Conservation (phyloP, 2,113 vertebrate genomes). For the Bucco capensis region DNA sequence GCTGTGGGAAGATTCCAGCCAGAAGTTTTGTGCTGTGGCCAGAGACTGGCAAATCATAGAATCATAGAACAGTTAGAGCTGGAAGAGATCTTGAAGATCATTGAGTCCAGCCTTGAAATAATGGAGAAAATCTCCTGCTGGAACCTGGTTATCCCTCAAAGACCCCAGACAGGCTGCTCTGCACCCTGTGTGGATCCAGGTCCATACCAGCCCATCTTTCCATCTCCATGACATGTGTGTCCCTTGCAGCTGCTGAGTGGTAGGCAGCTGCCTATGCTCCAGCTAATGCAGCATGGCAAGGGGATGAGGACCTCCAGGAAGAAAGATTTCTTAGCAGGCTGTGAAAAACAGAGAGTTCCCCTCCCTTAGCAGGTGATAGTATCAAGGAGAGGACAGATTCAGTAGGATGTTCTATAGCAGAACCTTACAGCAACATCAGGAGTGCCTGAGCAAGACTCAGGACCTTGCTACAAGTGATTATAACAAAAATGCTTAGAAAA, state of each 20-base stretch:
- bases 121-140: neutral
- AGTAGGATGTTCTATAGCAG: neutral
- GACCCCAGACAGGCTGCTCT: neutral
- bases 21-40: neutral
- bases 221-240: fast-evolving
- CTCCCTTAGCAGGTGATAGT: neutral
- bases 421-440: neutral
- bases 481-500: neutral
- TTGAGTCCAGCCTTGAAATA: no score
- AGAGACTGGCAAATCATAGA: neutral
- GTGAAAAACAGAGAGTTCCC: neutral
- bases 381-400: neutral
- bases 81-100: no score
- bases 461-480: neutral
- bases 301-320: neutral
- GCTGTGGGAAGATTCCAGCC: neutral
- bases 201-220: neutral
- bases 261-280: neutral
- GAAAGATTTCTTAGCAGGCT: neutral
- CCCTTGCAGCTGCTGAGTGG: neutral
- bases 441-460: neutral
- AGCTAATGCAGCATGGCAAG: neutral
- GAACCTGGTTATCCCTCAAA: neutral
- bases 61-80: no score
- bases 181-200: neutral